Conservation (phyloP, 2,113 vertebrate genomes). For the Gymnarchus niloticus region DNA sequence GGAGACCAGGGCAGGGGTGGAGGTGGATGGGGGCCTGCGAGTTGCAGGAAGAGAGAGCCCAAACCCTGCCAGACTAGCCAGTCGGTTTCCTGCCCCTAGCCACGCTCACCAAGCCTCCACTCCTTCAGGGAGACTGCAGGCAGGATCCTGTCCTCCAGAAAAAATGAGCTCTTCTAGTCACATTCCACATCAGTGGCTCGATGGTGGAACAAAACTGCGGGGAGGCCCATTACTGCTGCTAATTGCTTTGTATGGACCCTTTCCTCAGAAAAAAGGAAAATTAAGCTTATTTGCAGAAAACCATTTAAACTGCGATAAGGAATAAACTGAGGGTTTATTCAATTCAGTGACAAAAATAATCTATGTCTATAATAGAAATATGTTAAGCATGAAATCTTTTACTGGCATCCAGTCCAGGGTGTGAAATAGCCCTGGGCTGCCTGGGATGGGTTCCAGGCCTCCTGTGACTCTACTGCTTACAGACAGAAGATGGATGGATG, state of each 20-base stretch:
- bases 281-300: conserved; percentile 24
- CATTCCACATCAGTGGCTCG: neutral
- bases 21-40: neutral
- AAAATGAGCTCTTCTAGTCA: neutral
- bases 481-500: neutral
- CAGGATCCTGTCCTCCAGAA: neutral
- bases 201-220: neutral
- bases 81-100: neutral
- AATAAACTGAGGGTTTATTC: neutral
- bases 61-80: neutral
- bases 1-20: neutral
- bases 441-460: neutral
- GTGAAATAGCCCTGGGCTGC: neutral
- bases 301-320: neutral
- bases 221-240: conserved; percentile 3
- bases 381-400: neutral
- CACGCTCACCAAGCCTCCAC: neutral
- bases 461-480: neutral
- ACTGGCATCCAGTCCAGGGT: neutral
- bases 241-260: conserved; percentile 27
- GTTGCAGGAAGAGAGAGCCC: neutral
- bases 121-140: neutral
- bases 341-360: conserved; percentile 4
- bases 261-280: conserved; percentile 17
- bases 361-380: neutral